A percentile compares a stretch with the other conserved stretches of the same genome.
Conservation (phyloP, 2,797 vertebrate genomes). For the Sorex maritimensis region DNA sequence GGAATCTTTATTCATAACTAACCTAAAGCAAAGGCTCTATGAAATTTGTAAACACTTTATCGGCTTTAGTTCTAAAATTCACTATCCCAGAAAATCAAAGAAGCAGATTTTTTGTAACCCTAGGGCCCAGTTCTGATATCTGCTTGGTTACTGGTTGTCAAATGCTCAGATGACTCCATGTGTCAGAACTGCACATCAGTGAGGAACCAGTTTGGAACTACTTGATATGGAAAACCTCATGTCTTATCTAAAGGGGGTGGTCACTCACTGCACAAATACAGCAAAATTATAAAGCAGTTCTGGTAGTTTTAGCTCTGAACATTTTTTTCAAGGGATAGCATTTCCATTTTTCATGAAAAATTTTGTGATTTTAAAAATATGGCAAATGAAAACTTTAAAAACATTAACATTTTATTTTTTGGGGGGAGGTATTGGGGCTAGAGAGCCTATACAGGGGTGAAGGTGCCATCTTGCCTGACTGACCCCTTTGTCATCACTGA, state of each 20-base stretch:
- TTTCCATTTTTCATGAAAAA: constrained; percentile 54
- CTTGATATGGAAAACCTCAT: constrained; percentile 4
- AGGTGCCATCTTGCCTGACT: too few relatives aligned
- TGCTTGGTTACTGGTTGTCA: not conserved
- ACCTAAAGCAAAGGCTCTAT: not conserved
- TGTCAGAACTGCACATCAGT: not conserved
- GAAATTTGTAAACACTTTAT: not conserved
- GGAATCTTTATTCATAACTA: not conserved
- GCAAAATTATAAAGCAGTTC: not conserved
- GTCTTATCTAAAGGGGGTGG: not conserved
- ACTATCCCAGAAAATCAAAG: constrained; percentile 7
- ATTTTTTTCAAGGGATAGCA: constrained; percentile 43
- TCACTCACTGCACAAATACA: not conserved
- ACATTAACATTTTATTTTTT: not conserved
- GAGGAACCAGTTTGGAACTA: not conserved
- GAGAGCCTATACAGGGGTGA: too few relatives aligned
- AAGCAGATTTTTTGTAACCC: constrained; percentile 10
- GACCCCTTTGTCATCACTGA: too few relatives aligned
- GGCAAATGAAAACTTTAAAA: constrained; percentile 29
- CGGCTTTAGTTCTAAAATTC: not conserved
- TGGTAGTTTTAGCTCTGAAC: not conserved
- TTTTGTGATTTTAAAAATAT: not conserved
- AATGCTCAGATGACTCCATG: not conserved
- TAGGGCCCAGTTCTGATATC: not conserved
- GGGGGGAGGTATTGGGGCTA: too few relatives aligned